Conservation (phyloP, 2,113 vertebrate genomes). For the Nestor notabilis region DNA sequence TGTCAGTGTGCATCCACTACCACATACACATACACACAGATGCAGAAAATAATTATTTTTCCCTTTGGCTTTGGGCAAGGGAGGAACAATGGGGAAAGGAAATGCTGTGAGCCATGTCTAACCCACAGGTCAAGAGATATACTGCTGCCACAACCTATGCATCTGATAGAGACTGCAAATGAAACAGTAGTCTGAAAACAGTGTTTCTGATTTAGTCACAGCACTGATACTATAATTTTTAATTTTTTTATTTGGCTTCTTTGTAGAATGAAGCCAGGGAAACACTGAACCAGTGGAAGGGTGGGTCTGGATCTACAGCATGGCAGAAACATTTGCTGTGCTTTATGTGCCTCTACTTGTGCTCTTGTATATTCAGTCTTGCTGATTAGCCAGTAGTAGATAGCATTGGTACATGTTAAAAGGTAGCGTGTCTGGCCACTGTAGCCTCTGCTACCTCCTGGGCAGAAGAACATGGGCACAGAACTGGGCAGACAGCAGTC, state of each 20-base stretch:
- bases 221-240: background rate
- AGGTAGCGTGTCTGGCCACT: background rate
- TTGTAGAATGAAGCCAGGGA: background rate
- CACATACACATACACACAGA: background rate
- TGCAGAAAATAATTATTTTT: background rate
- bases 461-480: accelerated
- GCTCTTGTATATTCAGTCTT: background rate
- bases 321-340: background rate
- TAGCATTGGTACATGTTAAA: background rate
- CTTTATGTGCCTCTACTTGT: background rate
- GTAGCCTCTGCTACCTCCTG: background rate
- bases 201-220: background rate
- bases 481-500: background rate
- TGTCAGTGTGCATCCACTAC: background rate
- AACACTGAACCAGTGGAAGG: background rate
- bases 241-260: background rate
- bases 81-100: background rate
- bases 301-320: background rate
- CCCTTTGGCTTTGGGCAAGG: background rate
- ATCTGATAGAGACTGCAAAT: background rate
- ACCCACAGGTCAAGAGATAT: background rate
- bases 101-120: background rate
- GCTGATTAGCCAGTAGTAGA: background rate
- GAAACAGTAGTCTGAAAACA: background rate
- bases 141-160: background rate